Conservation (phyloP, 1,140 invertebrate genomes). For the Nephotettix cincticeps region DNA sequence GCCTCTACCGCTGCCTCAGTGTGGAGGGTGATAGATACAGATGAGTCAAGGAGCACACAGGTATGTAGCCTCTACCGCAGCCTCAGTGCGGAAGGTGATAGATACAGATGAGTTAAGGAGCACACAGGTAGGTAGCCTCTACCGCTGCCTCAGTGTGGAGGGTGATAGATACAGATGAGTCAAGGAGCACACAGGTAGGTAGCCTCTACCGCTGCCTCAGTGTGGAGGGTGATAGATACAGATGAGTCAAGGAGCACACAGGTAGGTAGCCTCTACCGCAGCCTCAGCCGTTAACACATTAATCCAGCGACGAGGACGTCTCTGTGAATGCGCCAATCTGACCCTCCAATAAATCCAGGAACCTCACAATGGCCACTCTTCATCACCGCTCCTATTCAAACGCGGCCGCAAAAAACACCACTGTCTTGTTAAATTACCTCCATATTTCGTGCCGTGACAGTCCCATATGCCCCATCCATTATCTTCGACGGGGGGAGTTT, state of each 20-base stretch:
- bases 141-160: no score
- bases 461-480: conserved; percentile 26
- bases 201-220: no score
- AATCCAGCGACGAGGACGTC: neutral
- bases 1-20: no score
- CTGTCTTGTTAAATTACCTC: conserved; percentile 29
- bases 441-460: conserved; percentile 19
- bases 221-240: no score
- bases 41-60: no score
- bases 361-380: conserved; percentile 20
- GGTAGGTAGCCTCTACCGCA: neutral
- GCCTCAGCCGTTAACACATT: neutral
- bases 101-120: no score
- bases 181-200: no score
- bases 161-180: no score
- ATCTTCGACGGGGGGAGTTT: conserved; percentile 3
- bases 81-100: no score
- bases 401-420: conserved; percentile 22
- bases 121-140: no score
- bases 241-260: neutral
- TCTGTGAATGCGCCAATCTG: neutral
- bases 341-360: neutral
- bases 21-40: no score
- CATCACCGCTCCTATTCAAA: conserved; percentile 25
- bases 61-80: no score